Base-by-base conservation (phyloP, 2,888 invertebrate species). In the Hofmannophila pseudospretella region DNA sequence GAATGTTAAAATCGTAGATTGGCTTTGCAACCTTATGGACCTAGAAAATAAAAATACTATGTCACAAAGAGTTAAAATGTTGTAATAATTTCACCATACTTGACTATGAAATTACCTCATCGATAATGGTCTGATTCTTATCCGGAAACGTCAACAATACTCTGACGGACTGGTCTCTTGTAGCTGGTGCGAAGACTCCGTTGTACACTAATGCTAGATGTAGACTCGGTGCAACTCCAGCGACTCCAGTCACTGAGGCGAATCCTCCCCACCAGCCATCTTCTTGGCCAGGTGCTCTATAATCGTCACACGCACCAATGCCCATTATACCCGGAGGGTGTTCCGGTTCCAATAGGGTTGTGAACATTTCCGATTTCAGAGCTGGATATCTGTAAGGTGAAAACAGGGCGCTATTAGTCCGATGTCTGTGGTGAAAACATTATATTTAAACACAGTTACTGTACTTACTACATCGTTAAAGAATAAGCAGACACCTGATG, bases 251-350 rank as follows among this genome's bases (percentile, higher is more conserved):
- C 1, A 96, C 92, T 20, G 96, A 92, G 0, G 96, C 96, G 0
- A 96, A 96, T 1, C 95, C 96, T 2, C 95, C 96, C 95, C 96
- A 57, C 94, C 95, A 53, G 87, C 91, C 54, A 88, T 94, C 44
- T 79, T 88, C 90, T 88, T 88, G 72, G 40, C 87, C 76, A 37
- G 73, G 59, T 7, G 63, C 41, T 45, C 77, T 45, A 79, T 80
- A 69, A 85, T 90, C 45, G 75, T 89, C 49, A 88, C 93, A 56
- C 78, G 89, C 51, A 80, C 89, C 77, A 39, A 63, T 68, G 0
- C 73, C 70, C 4, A 37, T 93, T 82, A 55, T 92, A 4, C 92
- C 92, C 1, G 94, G 91, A 1, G 93, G 93, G 9, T 89, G 84
- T 76, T 93, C 89, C 30, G 88, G 80, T 42, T 88, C 85, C 54